Conservation (phyloP, 1,140 invertebrate species). For the Magallana angulata region DNA sequence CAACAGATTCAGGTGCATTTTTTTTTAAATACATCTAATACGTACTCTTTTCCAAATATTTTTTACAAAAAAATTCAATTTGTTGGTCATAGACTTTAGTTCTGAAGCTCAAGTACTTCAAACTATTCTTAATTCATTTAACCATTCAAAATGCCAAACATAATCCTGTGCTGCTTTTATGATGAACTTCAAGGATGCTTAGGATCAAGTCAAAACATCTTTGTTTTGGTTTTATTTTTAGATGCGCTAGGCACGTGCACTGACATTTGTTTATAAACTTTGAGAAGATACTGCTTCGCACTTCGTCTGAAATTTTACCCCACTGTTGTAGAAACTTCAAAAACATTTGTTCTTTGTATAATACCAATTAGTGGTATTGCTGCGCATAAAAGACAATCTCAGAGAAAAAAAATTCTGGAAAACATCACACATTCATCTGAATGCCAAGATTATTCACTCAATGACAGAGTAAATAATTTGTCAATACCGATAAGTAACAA, state of each 20-base stretch:
- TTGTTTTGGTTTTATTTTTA: conserved; percentile 33
- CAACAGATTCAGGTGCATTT: no score
- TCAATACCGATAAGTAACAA: no score
- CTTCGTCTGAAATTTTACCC: conserved; percentile 16
- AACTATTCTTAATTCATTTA: no score
- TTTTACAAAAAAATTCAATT: no score
- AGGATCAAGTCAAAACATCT: conserved; percentile 8
- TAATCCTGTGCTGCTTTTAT: background rate
- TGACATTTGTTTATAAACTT: conserved; percentile 35
- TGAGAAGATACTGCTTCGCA: conserved; percentile 10
- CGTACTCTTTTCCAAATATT: no score
- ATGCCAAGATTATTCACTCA: background rate
- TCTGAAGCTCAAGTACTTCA: no score
- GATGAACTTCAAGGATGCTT: background rate
- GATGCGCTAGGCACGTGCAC: background rate
- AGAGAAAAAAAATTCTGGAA: background rate
- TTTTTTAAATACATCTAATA: no score
- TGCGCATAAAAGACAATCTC: background rate
- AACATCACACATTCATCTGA: background rate
- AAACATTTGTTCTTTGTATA: conserved; percentile 22
- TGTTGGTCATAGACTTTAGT: no score
- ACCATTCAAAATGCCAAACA: no score
- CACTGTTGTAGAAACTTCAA: background rate
- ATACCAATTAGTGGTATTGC: conserved; percentile 23
- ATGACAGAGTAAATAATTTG: no score